These are phyloP conservation scores for Pseudococcus viburni DNA, from an alignment of 2,888 invertebrate species.

Conservation along the genomic window DNA sequence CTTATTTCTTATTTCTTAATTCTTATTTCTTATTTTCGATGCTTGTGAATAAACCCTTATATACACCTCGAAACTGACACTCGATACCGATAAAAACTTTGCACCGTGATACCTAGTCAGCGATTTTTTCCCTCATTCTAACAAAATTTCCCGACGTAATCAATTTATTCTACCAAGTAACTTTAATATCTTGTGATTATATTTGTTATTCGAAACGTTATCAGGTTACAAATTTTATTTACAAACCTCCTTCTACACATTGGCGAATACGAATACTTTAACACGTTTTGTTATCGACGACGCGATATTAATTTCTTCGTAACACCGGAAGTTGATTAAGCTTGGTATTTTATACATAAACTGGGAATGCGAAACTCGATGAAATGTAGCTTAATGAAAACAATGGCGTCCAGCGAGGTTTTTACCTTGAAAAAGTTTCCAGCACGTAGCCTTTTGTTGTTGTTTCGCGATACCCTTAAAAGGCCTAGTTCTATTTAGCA, in stretches of 20 bases:
- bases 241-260: neutral
- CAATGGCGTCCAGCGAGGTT: neutral
- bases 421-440: neutral
- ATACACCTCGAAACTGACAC: neutral
- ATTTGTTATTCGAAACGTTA: constrained; percentile 13
- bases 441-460: neutral
- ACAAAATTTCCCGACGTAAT: neutral
- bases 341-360: neutral
- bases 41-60: too few species aligned
- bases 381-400: neutral
- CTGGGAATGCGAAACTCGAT: neutral
- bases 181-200: neutral
- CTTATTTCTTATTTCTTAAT: too few species aligned
- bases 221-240: neutral
- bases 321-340: constrained; percentile 37
- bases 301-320: constrained; percentile 6
- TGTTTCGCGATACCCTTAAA: neutral
- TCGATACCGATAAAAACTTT: neutral
- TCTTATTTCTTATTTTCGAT: too few species aligned
- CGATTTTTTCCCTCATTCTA: neutral
- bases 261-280: neutral
- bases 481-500: neutral
- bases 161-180: neutral
- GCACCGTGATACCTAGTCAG: neutral
- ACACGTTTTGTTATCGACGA: constrained; percentile 9